Evolutionary conservation across 2,113 vertebrate species (phyloP).

Genomic region (Dasyprocta punctata): DNA sequence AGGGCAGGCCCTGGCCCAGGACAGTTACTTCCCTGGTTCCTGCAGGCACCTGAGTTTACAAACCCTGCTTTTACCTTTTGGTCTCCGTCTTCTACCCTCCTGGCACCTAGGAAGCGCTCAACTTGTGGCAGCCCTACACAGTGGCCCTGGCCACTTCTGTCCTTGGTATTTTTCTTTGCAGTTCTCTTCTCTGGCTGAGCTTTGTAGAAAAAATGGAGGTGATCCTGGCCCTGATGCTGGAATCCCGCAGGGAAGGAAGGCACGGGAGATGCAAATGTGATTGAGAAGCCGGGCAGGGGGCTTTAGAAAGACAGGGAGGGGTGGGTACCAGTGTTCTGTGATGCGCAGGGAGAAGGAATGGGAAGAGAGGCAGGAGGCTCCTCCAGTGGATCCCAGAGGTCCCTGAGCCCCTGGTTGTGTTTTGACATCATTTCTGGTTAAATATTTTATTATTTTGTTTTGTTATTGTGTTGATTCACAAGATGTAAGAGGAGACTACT

Average conservation of each 20-base stretch:
- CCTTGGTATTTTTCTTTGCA: neutral
- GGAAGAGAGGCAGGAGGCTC: neutral
- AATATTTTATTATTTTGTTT: neutral
- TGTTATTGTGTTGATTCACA: neutral
- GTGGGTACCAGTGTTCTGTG: neutral
- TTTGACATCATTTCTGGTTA: neutral
- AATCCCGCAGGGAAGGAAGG: no score
- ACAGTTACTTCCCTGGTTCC: neutral
- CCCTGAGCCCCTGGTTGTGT: neutral
- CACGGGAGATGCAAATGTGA: no score
- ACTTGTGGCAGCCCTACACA: rapidly evolving
- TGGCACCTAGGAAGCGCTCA: no score
- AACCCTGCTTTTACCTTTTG: neutral
- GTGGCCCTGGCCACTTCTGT: neutral
- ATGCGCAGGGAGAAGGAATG: neutral
- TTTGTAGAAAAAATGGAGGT: neutral
- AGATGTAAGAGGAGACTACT: neutral
- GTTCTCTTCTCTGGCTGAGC: neutral
- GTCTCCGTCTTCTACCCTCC: neutral
- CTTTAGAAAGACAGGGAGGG: neutral
- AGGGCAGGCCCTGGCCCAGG: neutral
- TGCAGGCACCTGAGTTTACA: neutral
- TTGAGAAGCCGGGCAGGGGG: neutral
- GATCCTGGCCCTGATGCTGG: neutral
- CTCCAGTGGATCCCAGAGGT: neutral